phyloP scores from a whole-genome alignment of 2,888 invertebrate genomes.

The Phyllotreta cruciferae region DNA sequence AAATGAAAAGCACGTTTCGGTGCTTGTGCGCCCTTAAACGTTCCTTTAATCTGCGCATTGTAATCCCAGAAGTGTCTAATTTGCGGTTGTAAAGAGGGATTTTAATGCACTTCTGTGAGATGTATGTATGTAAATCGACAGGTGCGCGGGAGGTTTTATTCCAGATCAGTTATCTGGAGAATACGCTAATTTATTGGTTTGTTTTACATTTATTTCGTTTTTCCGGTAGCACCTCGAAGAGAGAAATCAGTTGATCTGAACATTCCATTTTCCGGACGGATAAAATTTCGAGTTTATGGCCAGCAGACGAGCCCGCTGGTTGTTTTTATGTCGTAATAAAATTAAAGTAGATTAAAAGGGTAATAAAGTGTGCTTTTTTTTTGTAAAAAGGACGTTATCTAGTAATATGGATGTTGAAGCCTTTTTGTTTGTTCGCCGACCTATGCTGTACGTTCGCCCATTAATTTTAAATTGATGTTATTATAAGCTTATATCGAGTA shows the following conservation, averaged over 20 bases:
- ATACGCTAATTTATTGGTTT: too few relatives aligned
- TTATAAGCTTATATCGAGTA: too few relatives aligned
- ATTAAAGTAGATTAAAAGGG: constrained; percentile 23
- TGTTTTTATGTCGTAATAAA: constrained; percentile 21
- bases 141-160: neutral
- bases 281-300: constrained; percentile 9
- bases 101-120: constrained; percentile 5
- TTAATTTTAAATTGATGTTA: constrained; percentile 4
- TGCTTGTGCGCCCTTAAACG: constrained; percentile 23
- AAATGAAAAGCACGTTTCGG: constrained; percentile 35
- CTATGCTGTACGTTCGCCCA: constrained; percentile 8
- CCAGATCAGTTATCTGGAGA: too few relatives aligned
- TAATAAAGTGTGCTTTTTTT: constrained; percentile 10
- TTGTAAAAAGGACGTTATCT: constrained; percentile 15
- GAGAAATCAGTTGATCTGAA: neutral
- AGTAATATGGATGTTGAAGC: constrained; percentile 9
- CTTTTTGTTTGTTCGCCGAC: constrained; percentile 15
- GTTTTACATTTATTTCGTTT: too few relatives aligned
- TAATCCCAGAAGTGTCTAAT: constrained; percentile 25
- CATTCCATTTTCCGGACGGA: constrained; percentile 1
- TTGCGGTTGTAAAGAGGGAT: constrained; percentile 17
- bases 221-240: too few relatives aligned
- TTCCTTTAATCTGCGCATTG: constrained; percentile 23
- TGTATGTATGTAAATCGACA: neutral
- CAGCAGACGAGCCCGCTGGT: constrained; percentile 15